A percentile compares a stretch with the other conserved stretches of the same genome.
These are phyloP conservation scores for Phyllopteryx taeniolatus DNA, from an alignment of 2,113 vertebrate species.

Conservation along the genomic window DNA sequence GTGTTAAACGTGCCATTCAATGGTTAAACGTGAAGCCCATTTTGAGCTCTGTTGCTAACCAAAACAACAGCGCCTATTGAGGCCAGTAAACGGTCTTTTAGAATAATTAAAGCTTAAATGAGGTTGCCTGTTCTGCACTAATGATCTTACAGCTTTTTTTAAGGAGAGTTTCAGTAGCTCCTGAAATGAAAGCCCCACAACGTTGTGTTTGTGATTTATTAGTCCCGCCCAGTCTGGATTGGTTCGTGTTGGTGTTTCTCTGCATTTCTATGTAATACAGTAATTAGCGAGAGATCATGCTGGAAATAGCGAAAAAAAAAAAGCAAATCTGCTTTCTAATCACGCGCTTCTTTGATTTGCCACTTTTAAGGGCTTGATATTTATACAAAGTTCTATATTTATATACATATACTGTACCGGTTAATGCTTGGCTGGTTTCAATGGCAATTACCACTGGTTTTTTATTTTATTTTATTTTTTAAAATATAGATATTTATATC, in stretches of 20 bases:
- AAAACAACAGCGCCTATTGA: background rate
- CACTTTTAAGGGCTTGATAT: slow-evolving; percentile 51
- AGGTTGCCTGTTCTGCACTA: too few relatives aligned
- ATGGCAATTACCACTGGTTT: slow-evolving; percentile 63
- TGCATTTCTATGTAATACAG: too few relatives aligned
- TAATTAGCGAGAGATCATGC: too few relatives aligned
- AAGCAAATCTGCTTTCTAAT: background rate
- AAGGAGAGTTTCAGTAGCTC: too few relatives aligned
- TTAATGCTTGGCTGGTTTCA: slow-evolving; percentile 74
- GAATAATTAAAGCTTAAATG: background rate
- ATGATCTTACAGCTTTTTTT: too few relatives aligned
- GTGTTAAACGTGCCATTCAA: background rate
- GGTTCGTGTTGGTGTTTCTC: too few relatives aligned
- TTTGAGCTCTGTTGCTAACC: background rate
- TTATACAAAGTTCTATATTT: slow-evolving; percentile 57
- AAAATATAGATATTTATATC: too few relatives aligned
- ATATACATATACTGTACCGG: slow-evolving; percentile 52
- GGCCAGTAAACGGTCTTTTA: background rate
- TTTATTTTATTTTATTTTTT: too few relatives aligned
- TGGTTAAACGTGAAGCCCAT: background rate
- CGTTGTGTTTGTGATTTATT: too few relatives aligned
- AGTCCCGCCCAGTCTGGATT: too few relatives aligned
- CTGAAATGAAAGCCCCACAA: too few relatives aligned
- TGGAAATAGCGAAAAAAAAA: too few relatives aligned
- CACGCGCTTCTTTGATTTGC: slow-evolving; percentile 19